Evolutionary conservation across 2,888 invertebrate species (phyloP).

Genomic region (Hirtodrosophila trivittata): DNA sequence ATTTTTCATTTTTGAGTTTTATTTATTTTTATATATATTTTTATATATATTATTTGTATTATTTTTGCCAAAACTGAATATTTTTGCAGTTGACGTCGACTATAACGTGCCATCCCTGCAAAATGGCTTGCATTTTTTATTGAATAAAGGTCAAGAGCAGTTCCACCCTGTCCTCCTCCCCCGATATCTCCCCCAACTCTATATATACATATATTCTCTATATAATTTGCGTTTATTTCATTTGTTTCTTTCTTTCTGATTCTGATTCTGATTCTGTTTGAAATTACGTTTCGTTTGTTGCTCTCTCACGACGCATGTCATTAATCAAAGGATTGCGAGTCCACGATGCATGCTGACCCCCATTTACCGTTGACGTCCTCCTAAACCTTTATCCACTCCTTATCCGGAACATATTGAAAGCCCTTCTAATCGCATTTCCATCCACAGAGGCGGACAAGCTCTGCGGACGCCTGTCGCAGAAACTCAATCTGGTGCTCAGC

Average conservation of each 20-base stretch:
- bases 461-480: constrained; percentile 96
- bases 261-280: not conserved
- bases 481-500: constrained; percentile 95
- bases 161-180: constrained; percentile 7
- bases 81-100: constrained; percentile 88
- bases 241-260: not conserved
- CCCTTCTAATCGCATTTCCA: too few species aligned
- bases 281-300: not conserved
- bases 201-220: not conserved
- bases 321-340: too few species aligned
- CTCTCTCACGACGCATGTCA: too few species aligned
- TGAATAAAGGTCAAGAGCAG: constrained; percentile 82
- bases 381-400: too few species aligned
- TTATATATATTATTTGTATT: constrained; percentile 36
- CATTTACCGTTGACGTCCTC: too few species aligned
- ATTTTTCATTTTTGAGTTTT: not conserved
- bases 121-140: constrained; percentile 89
- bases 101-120: constrained; percentile 89
- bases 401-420: too few species aligned
- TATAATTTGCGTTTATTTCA: not conserved
- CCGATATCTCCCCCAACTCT: not conserved
- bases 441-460: constrained; percentile 94
- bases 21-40: constrained; percentile 14
- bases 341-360: too few species aligned
- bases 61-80: constrained; percentile 47